Conservation (phyloP, 2,888 invertebrate species). For the Polydrusus tereticollis region DNA sequence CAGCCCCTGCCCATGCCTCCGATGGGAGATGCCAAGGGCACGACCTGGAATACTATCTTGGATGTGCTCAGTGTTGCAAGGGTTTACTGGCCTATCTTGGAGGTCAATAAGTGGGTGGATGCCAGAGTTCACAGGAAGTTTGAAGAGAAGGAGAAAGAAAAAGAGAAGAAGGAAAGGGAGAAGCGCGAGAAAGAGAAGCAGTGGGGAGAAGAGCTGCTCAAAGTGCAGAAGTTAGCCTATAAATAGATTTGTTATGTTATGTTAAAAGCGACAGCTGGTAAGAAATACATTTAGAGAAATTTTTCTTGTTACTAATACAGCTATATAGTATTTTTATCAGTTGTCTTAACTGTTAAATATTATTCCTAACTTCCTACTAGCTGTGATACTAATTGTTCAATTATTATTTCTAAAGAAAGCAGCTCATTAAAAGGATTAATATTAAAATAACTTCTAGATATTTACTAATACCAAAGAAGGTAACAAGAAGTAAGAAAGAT, state of each 20-base stretch:
- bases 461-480: constrained; percentile 38
- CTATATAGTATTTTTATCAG: neutral
- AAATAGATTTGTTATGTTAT: neutral
- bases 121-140: neutral
- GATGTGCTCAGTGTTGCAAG: constrained; percentile 78
- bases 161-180: too few species aligned
- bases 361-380: constrained; percentile 30
- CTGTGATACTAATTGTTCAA: constrained; percentile 34
- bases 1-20: constrained; percentile 76
- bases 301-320: neutral
- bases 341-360: neutral
- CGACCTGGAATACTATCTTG: constrained; percentile 74
- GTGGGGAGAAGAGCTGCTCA: neutral
- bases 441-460: neutral
- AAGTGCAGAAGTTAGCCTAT: neutral
- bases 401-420: constrained; percentile 6
- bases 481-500: neutral
- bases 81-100: constrained; percentile 75
- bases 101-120: constrained; percentile 54
- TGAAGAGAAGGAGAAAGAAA: too few species aligned
- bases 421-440: constrained; percentile 22
- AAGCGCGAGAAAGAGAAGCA: too few species aligned
- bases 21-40: constrained; percentile 52
- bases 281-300: neutral
- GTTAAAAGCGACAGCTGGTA: neutral